These are phyloP conservation scores for Potamilus streckersoni DNA, from an alignment of 1,140 invertebrate genomes.

Conservation along the genomic window DNA sequence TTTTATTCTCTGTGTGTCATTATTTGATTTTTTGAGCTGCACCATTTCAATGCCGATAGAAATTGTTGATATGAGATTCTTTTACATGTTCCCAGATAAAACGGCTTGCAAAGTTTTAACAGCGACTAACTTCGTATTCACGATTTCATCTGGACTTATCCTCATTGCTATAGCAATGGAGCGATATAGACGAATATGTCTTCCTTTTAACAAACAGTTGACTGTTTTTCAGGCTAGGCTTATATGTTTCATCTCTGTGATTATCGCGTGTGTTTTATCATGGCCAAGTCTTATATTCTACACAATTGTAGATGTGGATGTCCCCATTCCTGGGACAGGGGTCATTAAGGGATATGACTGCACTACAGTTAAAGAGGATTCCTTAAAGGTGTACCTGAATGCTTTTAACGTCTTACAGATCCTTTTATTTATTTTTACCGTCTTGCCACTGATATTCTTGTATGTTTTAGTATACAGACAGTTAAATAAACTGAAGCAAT, in stretches of 20 bases:
- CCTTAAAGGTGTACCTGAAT: constrained; percentile 7
- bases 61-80: constrained; percentile 39
- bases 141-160: constrained; percentile 37
- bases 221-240: constrained; percentile 11
- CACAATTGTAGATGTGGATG: constrained; percentile 9
- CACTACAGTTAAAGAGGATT: constrained; percentile 6
- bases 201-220: constrained; percentile 35
- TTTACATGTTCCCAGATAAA: constrained; percentile 33
- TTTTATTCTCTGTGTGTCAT: constrained; percentile 43
- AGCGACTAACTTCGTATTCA: constrained; percentile 29
- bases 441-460: constrained; percentile 8
- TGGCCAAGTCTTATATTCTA: constrained; percentile 25
- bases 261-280: constrained; percentile 6
- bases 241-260: constrained; percentile 6
- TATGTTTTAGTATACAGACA: constrained; percentile 15
- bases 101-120: constrained; percentile 35
- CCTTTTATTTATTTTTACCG: constrained; percentile 1
- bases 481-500: constrained; percentile 10
- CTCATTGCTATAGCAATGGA: constrained; percentile 43
- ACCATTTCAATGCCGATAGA: constrained; percentile 43
- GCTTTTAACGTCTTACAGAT: constrained; percentile 15
- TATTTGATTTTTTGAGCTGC: constrained; percentile 45
- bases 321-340: not conserved
- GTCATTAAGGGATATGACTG: constrained; percentile 14
- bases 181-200: constrained; percentile 42